A percentile compares a stretch with the other conserved stretches of the same genome.
Conservation (phyloP, 2,797 vertebrate genomes). For the Gobio occitaniae region DNA sequence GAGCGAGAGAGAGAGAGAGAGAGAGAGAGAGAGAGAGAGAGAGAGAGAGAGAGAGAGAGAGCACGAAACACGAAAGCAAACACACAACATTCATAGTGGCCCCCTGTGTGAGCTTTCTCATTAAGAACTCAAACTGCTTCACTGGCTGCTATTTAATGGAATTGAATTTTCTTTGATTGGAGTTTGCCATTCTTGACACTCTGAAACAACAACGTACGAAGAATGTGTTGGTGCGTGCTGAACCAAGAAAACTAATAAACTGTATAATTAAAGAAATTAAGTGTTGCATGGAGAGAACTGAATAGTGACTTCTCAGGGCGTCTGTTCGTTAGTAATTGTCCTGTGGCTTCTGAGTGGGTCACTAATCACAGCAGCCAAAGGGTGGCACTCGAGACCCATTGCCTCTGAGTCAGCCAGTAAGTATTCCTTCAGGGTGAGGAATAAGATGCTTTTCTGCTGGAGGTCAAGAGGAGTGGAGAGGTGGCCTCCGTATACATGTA, state of each 20-base stretch:
- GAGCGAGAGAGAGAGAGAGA: no score
- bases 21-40: neutral
- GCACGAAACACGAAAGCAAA: slow-evolving; percentile 37
- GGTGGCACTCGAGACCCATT: slow-evolving; percentile 72
- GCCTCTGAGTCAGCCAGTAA: slow-evolving; percentile 57
- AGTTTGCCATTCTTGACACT: slow-evolving; percentile 63
- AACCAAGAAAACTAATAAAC: slow-evolving; percentile 73
- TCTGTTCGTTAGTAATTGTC: slow-evolving; percentile 66
- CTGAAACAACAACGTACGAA: slow-evolving; percentile 61
- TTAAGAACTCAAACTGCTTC: slow-evolving; percentile 64
- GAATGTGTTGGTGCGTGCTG: slow-evolving; percentile 59
- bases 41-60: slow-evolving; percentile 15
- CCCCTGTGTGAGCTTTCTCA: slow-evolving; percentile 59
- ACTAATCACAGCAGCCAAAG: slow-evolving; percentile 48
- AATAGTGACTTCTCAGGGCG: slow-evolving; percentile 59
- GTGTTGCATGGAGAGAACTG: slow-evolving; percentile 61
- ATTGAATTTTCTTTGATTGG: slow-evolving; percentile 64
- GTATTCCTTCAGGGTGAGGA: slow-evolving; percentile 38
- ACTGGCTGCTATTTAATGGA: slow-evolving; percentile 69
- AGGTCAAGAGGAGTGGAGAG: slow-evolving; percentile 41
- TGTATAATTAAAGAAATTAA: slow-evolving; percentile 73
- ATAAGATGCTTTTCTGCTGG: slow-evolving; percentile 60
- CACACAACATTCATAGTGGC: slow-evolving; percentile 50
- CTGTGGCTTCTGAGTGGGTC: slow-evolving; percentile 29
- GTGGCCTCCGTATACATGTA: slow-evolving; percentile 18